Evolutionary conservation across 2,888 invertebrate species (phyloP), one percentile per base, ranked within the genome.

Genomic region (Oscheius sp.): DNA sequence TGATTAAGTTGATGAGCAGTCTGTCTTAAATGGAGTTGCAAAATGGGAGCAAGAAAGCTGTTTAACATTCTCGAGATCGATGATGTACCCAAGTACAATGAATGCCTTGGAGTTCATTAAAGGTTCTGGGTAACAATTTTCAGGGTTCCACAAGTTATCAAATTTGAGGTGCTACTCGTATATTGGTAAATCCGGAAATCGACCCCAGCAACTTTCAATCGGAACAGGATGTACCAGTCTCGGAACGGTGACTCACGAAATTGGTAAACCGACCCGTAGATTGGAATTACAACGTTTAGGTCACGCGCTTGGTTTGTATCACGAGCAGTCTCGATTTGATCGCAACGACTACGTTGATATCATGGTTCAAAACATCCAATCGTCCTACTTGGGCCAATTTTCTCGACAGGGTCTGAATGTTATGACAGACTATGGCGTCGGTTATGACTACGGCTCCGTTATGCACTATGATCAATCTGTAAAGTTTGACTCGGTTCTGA

Each of bases 381-480:
- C 68, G 21, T 35, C 53, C 11, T 68, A 68, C 35, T 35, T 55
- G 11, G 57, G 76, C 0, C 72, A 53, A n/a, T 81, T 80, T 58
- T 72, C 80, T 37, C 76, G 77, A 58, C 86, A 87, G 62, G 87
- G 86, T 68, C 73, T 82, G 21, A 86, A 86, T 35, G 73, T 76
- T 4, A 82, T 83, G 78, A 74, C 80, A 11, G 84, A 85, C 50
- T 87, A 82, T 73, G 84, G 84, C 10, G 84, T 87, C 35, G 78
- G 80, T 7, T 87, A 87, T 73, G 87, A 87, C 70, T 83, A 85
- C 60, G 86, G 86, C 50, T 85, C 85, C 7, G 85, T 86, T 3
- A 88, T 88, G 88, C 88, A 88, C 76, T 88, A 88, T 74, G 86
- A 85, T 57, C 84, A 80, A 48, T 66, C 68, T 13, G 85, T 87